A percentile compares a stretch with the other conserved stretches of the same genome.
These are phyloP conservation scores for Gasterosteus nipponicus DNA, from an alignment of 2,113 vertebrate genomes.

Conservation along the genomic window DNA sequence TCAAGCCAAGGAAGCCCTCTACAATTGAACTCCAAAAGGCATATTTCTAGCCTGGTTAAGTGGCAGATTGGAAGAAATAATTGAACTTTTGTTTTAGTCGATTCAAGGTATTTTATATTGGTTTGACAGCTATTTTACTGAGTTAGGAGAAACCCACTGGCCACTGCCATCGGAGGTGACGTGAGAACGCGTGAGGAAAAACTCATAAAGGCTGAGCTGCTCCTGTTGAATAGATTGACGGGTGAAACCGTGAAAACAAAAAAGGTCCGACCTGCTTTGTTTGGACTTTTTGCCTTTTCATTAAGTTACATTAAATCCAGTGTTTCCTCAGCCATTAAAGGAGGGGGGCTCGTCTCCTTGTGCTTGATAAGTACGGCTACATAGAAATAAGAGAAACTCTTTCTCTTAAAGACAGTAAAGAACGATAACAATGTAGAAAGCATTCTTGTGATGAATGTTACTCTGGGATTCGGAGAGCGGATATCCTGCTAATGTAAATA, in stretches of 20 bases:
- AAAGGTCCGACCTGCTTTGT: neutral
- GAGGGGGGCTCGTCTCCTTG: neutral
- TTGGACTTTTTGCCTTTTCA: neutral
- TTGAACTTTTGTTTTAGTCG: conserved; percentile 11
- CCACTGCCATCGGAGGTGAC: neutral
- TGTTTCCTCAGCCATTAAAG: too few species aligned
- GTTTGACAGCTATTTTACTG: conserved; percentile 12
- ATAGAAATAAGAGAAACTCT: neutral
- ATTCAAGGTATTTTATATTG: conserved; percentile 4
- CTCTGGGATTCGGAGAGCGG: neutral
- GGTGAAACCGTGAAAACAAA: neutral
- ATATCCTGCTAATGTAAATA: neutral
- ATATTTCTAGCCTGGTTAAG: conserved; percentile 32
- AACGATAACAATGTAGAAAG: neutral
- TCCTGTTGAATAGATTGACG: neutral
- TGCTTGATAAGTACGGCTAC: neutral
- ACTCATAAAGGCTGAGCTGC: conserved; percentile 1
- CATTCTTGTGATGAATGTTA: neutral
- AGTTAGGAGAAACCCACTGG: conserved; percentile 9
- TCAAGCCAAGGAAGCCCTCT: conserved; percentile 81
- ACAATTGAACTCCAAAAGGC: conserved; percentile 81
- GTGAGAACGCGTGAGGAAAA: neutral
- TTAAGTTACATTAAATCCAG: neutral
- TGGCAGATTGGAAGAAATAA: conserved; percentile 15
- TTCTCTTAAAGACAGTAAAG: neutral